These are phyloP conservation scores for Ochotona curzoniae DNA, from an alignment of 2,113 vertebrate genomes.

Conservation along the genomic window DNA sequence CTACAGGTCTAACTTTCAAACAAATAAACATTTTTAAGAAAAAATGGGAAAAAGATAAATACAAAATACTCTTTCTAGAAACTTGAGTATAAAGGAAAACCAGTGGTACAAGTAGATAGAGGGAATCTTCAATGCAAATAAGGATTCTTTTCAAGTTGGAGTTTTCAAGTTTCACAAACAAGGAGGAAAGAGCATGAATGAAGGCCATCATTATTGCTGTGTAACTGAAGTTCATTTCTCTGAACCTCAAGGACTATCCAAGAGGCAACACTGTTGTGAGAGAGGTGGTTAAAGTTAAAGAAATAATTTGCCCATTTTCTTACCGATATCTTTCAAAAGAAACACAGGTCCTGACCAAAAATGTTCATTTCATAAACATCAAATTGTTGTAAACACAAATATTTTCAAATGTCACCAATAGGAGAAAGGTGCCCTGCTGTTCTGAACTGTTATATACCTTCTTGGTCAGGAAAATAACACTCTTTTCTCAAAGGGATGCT, in stretches of 20 bases:
- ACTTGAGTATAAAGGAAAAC: neutral
- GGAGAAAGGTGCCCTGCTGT: neutral
- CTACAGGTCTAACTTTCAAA: no score
- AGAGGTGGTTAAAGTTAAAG: neutral
- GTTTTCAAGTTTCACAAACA: neutral
- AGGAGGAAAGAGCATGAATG: neutral
- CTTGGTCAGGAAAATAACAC: neutral
- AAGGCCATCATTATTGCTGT: neutral
- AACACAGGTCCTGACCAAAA: slow-evolving; percentile 8
- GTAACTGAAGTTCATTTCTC: neutral
- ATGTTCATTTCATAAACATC: neutral
- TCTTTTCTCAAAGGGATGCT: neutral
- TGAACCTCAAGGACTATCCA: neutral
- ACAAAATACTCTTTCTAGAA: slow-evolving; percentile 5
- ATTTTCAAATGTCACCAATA: slow-evolving; percentile 51
- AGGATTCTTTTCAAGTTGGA: neutral
- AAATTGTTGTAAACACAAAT: slow-evolving; percentile 2
- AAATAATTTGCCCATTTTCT: neutral
- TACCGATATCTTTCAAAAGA: slow-evolving; percentile 45
- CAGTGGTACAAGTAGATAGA: neutral
- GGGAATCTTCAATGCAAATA: neutral
- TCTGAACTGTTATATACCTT: slow-evolving; percentile 8
- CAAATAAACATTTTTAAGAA: neutral
- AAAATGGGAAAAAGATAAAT: neutral
- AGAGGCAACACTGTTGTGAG: neutral